A percentile compares a stretch with the other conserved stretches of the same genome.
Conservation (phyloP, 2,888 invertebrate species). For the Conistra vaccinii region DNA sequence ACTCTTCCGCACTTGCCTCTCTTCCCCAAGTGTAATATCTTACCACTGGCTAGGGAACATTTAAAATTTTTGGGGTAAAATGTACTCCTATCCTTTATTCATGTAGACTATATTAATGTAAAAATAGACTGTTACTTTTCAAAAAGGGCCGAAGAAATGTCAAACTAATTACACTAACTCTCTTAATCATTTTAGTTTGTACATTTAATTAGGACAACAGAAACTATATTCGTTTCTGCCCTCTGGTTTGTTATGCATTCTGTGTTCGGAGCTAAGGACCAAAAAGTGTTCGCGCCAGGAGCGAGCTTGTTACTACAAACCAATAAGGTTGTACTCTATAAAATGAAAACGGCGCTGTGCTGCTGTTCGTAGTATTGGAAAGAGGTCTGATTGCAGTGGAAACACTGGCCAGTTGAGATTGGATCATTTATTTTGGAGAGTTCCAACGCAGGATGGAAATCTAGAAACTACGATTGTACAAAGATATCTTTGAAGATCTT, state of each 20-base stretch:
- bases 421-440: conserved; percentile 25
- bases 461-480: background rate
- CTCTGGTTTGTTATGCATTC: background rate
- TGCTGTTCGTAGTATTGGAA: background rate
- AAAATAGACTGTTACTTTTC: background rate
- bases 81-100: background rate
- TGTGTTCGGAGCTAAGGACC: background rate
- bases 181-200: background rate
- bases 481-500: background rate
- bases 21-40: too few species aligned
- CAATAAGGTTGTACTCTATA: conserved; percentile 22
- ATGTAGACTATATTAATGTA: too few species aligned
- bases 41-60: background rate
- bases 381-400: conserved; percentile 15
- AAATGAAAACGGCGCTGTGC: background rate
- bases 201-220: too few species aligned
- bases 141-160: background rate
- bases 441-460: conserved; percentile 5
- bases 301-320: conserved; percentile 21
- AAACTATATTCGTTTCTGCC: background rate
- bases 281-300: background rate
- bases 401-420: conserved; percentile 4
- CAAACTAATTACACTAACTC: background rate
- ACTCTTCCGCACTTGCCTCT: too few species aligned
- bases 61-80: background rate